Conservation (phyloP, 2,888 invertebrate genomes). For the Latrodectus elegans region DNA sequence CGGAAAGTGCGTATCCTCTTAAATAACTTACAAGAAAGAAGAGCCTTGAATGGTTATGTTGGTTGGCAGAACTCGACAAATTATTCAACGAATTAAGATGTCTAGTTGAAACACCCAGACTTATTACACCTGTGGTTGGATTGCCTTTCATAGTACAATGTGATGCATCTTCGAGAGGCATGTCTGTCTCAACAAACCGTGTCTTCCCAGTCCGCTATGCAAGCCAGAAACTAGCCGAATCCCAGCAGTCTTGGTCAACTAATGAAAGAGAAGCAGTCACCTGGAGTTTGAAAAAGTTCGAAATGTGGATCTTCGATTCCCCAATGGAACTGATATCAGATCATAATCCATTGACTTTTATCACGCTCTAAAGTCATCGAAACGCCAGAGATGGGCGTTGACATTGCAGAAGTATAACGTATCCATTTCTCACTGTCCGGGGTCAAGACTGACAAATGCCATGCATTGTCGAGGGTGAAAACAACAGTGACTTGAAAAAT, state of each 20-base stretch:
- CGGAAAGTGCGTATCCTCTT: neutral
- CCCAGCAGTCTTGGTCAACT: constrained; percentile 6
- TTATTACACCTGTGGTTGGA: neutral
- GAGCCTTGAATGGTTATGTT: neutral
- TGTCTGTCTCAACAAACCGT: neutral
- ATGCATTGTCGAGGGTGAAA: neutral
- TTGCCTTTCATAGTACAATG: neutral
- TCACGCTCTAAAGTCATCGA: neutral
- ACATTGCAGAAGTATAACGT: neutral
- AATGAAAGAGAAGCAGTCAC: neutral
- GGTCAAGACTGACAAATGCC: neutral
- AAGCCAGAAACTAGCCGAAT: neutral
- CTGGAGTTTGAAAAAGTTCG: constrained; percentile 7
- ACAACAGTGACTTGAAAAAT: too few species aligned
- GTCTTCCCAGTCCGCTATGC: neutral
- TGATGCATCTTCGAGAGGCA: neutral
- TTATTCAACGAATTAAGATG: neutral
- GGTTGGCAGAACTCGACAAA: neutral
- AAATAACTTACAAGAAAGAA: neutral
- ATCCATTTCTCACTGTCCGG: neutral
- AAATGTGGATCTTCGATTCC: neutral
- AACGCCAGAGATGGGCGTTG: neutral
- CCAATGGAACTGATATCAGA: neutral
- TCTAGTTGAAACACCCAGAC: neutral
- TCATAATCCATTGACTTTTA: constrained; percentile 6